Evolutionary conservation across 1,140 invertebrate species (phyloP).

Genomic region (Eriosoma lanigerum): DNA sequence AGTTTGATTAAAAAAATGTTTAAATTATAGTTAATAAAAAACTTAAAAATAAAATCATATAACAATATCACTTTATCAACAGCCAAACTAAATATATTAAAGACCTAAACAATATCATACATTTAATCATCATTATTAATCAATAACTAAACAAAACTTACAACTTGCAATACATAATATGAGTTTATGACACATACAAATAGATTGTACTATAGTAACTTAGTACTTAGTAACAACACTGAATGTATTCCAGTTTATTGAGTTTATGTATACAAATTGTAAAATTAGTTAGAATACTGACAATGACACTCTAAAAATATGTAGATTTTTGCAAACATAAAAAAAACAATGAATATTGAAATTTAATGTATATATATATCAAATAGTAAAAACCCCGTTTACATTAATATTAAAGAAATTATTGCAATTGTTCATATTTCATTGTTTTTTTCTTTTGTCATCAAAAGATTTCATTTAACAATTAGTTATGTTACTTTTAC

Average conservation of each 20-base stretch:
- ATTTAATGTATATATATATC: not conserved
- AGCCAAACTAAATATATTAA: constrained; percentile 23
- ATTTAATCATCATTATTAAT: not conserved
- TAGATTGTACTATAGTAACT: no score
- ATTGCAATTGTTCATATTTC: constrained; percentile 6
- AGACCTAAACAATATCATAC: not conserved
- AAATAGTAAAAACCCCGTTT: not conserved
- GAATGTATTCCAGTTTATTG: not conserved
- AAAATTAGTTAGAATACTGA: not conserved
- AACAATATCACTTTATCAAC: constrained; percentile 50
- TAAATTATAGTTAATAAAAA: constrained; percentile 25
- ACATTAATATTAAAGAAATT: not conserved
- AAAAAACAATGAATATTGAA: not conserved
- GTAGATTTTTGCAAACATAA: not conserved
- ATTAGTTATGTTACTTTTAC: not conserved
- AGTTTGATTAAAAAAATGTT: constrained; percentile 20
- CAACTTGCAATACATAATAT: not conserved
- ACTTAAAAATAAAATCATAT: constrained; percentile 48
- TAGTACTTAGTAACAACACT: no score
- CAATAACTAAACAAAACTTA: not conserved
- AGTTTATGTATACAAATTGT: not conserved
- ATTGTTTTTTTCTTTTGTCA: constrained; percentile 4
- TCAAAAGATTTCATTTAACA: not conserved
- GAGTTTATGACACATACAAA: not conserved
- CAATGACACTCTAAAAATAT: not conserved